phyloP scores from a whole-genome alignment of 2,797 vertebrate genomes.

The Lagocephalus sceleratus region DNA sequence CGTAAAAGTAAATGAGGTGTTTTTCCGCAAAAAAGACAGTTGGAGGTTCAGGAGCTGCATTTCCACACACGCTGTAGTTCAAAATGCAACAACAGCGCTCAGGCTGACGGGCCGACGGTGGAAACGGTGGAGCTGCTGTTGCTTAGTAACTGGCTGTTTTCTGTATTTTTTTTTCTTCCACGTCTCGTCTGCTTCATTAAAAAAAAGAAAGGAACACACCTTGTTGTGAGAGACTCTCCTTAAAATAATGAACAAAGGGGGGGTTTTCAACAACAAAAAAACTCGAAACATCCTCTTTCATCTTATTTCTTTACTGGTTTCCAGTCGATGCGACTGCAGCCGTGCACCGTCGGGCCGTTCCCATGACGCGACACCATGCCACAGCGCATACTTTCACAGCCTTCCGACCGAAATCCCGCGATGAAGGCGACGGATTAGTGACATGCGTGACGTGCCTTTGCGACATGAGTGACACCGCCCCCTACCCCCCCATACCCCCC shows the following conservation, averaged over 20 bases:
- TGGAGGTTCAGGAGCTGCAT: no score
- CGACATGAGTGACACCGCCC: slow-evolving; percentile 5
- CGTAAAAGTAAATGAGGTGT: no score
- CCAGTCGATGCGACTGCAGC: slow-evolving; percentile 1
- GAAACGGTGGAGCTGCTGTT: slow-evolving; percentile 50
- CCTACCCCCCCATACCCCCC: no score
- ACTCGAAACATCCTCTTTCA: slow-evolving; percentile 2
- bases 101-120: slow-evolving; percentile 12
- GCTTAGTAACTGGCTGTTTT: slow-evolving; percentile 59
- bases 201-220: slow-evolving; percentile 28
- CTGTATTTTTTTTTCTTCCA: slow-evolving; percentile 23
- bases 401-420: slow-evolving; percentile 7
- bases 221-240: slow-evolving; percentile 9
- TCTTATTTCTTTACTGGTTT: slow-evolving; percentile 15
- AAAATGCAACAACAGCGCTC: no score
- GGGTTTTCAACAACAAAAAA: slow-evolving; percentile 2
- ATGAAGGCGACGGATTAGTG: slow-evolving; percentile 25
- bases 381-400: slow-evolving; percentile 25
- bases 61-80: no score
- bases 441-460: slow-evolving; percentile 6
- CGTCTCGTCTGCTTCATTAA: slow-evolving; percentile 52
- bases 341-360: neutral
- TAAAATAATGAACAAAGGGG: no score
- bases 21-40: no score
- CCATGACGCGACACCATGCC: slow-evolving; percentile 2